Conservation (phyloP, 2,797 vertebrate genomes). For the Triplophysa yarkandensis region DNA sequence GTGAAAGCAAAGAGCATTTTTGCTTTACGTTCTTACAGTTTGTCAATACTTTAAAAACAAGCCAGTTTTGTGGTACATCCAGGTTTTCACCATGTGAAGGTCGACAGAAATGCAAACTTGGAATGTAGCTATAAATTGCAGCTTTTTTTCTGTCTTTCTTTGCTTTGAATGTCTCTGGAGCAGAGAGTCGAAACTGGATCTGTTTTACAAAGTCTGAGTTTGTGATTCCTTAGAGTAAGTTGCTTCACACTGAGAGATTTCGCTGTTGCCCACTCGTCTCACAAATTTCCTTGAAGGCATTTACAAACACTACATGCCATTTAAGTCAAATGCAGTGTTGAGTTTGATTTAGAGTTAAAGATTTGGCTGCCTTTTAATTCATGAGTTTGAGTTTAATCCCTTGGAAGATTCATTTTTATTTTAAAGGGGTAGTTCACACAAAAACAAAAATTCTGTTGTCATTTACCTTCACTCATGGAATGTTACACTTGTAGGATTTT, state of each 20-base stretch:
- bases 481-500: too few relatives aligned
- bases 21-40: neutral
- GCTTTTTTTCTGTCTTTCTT: conserved; percentile 13
- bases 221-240: conserved; percentile 10
- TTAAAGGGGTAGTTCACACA: too few relatives aligned
- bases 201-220: conserved; percentile 1
- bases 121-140: conserved; percentile 19
- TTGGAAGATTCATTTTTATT: neutral
- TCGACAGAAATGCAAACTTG: neutral
- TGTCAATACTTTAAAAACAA: neutral
- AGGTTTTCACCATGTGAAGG: neutral
- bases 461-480: too few relatives aligned
- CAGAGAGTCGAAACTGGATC: conserved; percentile 1
- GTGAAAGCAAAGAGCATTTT: neutral
- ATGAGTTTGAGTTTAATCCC: neutral
- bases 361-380: neutral
- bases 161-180: conserved; percentile 23
- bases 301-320: conserved; percentile 13
- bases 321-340: neutral
- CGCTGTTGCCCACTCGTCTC: neutral
- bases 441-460: too few relatives aligned
- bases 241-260: conserved; percentile 12
- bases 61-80: neutral
- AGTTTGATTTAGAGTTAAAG: neutral
- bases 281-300: neutral